phyloP scores from a whole-genome alignment of 2,113 vertebrate species.

The Platanista minor region DNA sequence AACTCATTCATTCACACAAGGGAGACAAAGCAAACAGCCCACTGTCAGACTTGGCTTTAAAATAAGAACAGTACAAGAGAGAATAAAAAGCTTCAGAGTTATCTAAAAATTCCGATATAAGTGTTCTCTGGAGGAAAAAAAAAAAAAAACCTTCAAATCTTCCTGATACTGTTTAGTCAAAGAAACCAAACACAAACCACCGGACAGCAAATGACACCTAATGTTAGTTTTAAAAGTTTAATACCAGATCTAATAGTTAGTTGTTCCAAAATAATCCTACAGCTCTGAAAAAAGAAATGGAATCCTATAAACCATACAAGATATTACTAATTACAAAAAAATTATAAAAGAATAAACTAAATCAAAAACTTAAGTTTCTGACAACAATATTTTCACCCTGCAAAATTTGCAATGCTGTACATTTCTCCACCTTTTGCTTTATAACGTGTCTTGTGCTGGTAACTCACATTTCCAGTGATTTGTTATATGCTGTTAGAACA shows the following conservation, averaged over 20 bases:
- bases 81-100: constrained; percentile 71
- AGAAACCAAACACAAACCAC: constrained; percentile 62
- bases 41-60: constrained; percentile 75
- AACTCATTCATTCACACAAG: constrained; percentile 81
- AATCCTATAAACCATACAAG: constrained; percentile 52
- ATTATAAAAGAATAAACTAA: constrained; percentile 51
- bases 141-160: constrained; percentile 50
- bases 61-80: constrained; percentile 71
- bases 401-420: constrained; percentile 42
- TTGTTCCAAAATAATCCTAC: constrained; percentile 54
- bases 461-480: constrained; percentile 51
- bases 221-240: constrained; percentile 61
- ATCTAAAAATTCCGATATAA: constrained; percentile 71
- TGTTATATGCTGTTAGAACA: constrained; percentile 61
- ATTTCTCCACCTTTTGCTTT: constrained; percentile 45
- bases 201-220: constrained; percentile 55
- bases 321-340: constrained; percentile 41
- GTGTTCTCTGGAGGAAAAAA: constrained; percentile 53
- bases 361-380: constrained; percentile 56
- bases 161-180: constrained; percentile 44
- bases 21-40: constrained; percentile 89
- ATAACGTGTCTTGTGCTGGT: constrained; percentile 63
- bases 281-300: constrained; percentile 55
- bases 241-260: not conserved
- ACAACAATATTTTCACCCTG: not conserved